These are phyloP conservation scores for Sphaeramia orbicularis DNA, from an alignment of 2,797 vertebrate species.

Conservation along the genomic window DNA sequence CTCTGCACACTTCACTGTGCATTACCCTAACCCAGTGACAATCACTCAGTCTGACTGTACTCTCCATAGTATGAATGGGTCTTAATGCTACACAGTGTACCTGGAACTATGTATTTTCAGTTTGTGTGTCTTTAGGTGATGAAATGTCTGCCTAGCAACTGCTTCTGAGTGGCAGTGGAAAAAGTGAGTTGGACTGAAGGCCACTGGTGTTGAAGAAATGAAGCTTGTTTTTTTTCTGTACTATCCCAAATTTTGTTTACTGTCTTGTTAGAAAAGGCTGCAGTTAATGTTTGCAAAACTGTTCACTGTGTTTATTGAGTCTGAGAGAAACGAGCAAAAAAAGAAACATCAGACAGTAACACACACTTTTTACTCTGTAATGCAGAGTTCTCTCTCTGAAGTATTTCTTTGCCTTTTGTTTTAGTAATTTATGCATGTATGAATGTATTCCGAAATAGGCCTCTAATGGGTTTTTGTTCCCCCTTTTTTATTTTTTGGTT, in stretches of 20 bases:
- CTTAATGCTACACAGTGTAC: conserved; percentile 45
- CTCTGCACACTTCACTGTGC: conserved; percentile 50
- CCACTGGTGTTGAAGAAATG: conserved; percentile 17
- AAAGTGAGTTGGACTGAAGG: conserved; percentile 22
- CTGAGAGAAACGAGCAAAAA: conserved; percentile 48
- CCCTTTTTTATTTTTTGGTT: conserved; percentile 1
- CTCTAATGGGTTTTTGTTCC: not conserved
- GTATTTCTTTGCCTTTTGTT: conserved; percentile 52
- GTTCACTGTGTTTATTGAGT: conserved; percentile 37
- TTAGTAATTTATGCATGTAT: conserved; percentile 44
- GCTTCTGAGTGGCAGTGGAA: conserved; percentile 29
- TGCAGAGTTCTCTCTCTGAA: conserved; percentile 50
- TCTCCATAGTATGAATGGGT: conserved; percentile 46
- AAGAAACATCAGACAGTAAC: conserved; percentile 54
- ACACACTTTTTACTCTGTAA: conserved; percentile 38
- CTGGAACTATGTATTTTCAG: conserved; percentile 31
- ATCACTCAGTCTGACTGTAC: conserved; percentile 71
- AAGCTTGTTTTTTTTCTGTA: not conserved
- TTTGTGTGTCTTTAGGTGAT: conserved; percentile 28
- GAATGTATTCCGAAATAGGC: conserved; percentile 28
- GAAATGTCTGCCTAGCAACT: conserved; percentile 37
- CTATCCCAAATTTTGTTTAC: conserved; percentile 52
- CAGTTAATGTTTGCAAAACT: conserved; percentile 11
- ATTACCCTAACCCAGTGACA: conserved; percentile 65
- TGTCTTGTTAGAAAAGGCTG: conserved; percentile 26